phyloP scores from a whole-genome alignment of 2,113 vertebrate species.

The Leuciscus idus region DNA sequence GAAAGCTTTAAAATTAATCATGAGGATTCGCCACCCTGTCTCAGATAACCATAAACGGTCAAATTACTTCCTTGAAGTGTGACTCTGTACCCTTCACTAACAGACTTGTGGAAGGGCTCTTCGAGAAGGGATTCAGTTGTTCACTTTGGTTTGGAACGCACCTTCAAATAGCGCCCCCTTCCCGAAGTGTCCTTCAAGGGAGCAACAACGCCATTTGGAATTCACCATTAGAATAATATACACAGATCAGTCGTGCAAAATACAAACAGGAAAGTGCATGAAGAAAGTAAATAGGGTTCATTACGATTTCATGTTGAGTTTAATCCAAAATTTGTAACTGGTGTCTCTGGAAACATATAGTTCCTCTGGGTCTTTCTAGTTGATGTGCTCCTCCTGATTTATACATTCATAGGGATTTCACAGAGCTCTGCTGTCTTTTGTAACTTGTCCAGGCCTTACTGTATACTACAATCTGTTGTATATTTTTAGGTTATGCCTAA shows the following conservation, averaged over 20 bases:
- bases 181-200: no score
- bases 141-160: no score
- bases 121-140: no score
- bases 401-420: background rate
- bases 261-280: background rate
- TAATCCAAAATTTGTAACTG: background rate
- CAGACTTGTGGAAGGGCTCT: no score
- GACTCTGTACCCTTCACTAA: no score
- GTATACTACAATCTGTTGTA: background rate
- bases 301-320: background rate
- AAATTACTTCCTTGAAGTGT: no score
- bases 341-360: background rate
- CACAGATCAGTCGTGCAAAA: background rate
- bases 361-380: background rate
- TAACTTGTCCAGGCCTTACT: background rate
- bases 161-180: no score
- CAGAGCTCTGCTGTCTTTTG: background rate
- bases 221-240: background rate
- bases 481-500: background rate
- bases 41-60: no score
- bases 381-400: background rate
- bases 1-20: no score
- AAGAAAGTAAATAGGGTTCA: background rate
- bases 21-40: no score
- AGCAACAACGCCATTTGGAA: no score